These are phyloP conservation scores for Ctenicera cuprea DNA, from an alignment of 2,888 invertebrate genomes.

Conservation along the genomic window DNA sequence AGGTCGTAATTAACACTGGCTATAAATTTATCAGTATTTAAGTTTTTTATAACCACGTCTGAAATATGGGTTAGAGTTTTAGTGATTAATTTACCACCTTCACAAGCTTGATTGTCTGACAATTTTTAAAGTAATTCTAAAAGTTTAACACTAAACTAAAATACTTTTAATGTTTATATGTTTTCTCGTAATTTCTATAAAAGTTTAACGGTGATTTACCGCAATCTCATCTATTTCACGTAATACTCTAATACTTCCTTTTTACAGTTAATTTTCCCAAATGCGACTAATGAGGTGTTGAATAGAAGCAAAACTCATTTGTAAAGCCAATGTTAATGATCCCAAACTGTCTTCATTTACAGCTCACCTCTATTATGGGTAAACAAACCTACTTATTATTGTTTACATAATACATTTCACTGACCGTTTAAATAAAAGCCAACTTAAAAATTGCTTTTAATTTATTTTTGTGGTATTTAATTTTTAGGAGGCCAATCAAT, in stretches of 20 bases:
- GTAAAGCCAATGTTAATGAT: neutral
- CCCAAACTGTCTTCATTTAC: too few species aligned
- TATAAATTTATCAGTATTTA: constrained; percentile 24
- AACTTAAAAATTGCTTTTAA: too few species aligned
- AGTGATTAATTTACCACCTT: neutral
- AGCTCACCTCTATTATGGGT: too few species aligned
- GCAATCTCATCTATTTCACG: neutral
- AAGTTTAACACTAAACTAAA: neutral
- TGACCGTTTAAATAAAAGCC: too few species aligned
- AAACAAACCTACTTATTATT: too few species aligned
- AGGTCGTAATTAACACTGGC: constrained; percentile 20
- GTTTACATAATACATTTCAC: too few species aligned
- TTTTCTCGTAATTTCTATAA: neutral
- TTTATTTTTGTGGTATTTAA: too few species aligned
- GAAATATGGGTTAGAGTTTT: constrained; percentile 11
- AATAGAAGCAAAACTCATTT: neutral
- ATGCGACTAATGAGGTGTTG: constrained; percentile 1
- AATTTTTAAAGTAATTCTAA: neutral
- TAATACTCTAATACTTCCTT: neutral
- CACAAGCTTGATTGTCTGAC: neutral
- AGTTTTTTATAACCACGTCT: neutral
- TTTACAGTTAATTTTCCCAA: constrained; percentile 3
- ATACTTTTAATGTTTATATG: constrained; percentile 1
- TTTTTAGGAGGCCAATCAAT: too few species aligned
- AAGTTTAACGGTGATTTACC: neutral